phyloP scores from a whole-genome alignment of 2,797 vertebrate species.

The Carcharodon carcharias region DNA sequence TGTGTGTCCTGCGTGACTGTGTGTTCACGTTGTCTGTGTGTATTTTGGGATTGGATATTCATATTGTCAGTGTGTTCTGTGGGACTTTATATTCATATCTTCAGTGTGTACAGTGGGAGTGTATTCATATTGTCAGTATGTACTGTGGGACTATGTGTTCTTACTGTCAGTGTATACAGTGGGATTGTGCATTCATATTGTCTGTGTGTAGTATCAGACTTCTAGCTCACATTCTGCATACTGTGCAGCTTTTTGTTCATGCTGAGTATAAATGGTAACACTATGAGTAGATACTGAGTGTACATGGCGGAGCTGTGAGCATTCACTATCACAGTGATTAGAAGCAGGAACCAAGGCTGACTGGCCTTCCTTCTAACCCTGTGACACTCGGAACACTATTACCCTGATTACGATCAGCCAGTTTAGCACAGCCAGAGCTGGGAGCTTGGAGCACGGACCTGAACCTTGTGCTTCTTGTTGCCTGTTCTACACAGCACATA shows the following conservation, averaged over 20 bases:
- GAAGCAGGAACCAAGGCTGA: not conserved
- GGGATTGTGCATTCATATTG: not conserved
- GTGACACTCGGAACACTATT: not conserved
- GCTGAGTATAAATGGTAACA: not conserved
- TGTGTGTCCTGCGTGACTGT: no score
- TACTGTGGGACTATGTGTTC: not conserved
- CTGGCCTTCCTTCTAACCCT: no score
- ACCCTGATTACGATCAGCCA: not conserved
- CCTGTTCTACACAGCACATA: not conserved
- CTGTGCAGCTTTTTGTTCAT: not conserved
- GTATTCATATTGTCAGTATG: not conserved
- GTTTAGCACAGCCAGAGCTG: not conserved
- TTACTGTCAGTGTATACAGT: not conserved
- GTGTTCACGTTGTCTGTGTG: not conserved
- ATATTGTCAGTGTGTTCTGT: not conserved
- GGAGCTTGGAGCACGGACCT: not conserved
- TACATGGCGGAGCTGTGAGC: not conserved
- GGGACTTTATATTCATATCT: no score
- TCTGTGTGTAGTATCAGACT: not conserved
- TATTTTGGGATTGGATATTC: not conserved
- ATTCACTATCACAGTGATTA: not conserved
- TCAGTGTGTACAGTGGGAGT: no score
- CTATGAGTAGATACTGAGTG: no score
- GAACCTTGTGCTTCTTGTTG: not conserved
- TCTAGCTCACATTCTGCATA: not conserved